phyloP scores from a whole-genome alignment of 2,797 vertebrate genomes.

The Muscicapa striata region DNA sequence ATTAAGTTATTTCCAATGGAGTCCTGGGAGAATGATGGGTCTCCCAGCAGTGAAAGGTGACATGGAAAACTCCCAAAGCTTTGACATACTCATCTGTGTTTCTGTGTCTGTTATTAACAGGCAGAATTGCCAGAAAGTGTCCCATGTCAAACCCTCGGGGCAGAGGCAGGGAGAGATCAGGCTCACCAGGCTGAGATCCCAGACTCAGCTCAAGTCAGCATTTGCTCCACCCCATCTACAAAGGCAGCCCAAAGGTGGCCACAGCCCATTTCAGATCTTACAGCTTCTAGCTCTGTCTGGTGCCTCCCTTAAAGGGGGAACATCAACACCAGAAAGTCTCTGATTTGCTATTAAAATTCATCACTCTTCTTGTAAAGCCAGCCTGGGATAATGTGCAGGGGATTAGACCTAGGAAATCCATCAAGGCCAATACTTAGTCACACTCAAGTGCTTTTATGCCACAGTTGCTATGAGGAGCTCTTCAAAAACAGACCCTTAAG shows the following conservation, averaged over 20 bases:
- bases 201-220: not conserved
- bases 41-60: not conserved
- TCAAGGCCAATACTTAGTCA: conserved; percentile 42
- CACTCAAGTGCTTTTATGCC: conserved; percentile 44
- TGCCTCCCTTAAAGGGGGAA: not conserved
- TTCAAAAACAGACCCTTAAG: conserved; percentile 26
- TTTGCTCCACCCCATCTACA: not conserved
- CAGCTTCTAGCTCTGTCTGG: not conserved
- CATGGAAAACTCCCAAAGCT: not conserved
- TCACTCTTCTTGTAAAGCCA: conserved; percentile 11
- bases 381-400: not conserved
- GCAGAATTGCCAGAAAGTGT: not conserved
- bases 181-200: not conserved
- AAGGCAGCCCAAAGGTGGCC: not conserved
- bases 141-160: not conserved
- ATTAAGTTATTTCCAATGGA: not conserved
- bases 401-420: conserved; percentile 52
- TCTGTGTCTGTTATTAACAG: not conserved
- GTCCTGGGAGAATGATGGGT: not conserved
- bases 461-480: not conserved
- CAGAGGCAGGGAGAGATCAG: not conserved
- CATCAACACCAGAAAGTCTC: not conserved
- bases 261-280: not conserved
- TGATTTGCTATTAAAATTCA: conserved; percentile 35
- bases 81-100: not conserved